phyloP scores from a whole-genome alignment of 2,797 vertebrate species.

The Graptemys geographica region DNA sequence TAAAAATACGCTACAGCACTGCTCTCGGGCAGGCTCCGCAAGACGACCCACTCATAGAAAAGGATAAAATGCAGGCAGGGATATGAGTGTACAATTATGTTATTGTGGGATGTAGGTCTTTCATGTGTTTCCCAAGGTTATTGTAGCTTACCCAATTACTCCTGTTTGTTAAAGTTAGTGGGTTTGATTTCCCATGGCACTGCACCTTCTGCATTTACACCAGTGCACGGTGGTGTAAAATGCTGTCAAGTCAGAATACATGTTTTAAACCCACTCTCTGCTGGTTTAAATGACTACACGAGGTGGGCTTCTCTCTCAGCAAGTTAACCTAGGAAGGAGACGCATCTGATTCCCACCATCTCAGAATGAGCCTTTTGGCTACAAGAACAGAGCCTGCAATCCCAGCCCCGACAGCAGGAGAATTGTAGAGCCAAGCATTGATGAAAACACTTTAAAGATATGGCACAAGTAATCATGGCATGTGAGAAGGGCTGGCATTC shows the following conservation, averaged over 20 bases:
- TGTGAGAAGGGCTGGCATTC: background rate
- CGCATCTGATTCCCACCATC: background rate
- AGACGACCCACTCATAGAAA: rapidly evolving
- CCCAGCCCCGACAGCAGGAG: background rate
- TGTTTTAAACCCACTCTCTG: rapidly evolving
- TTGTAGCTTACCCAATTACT: background rate
- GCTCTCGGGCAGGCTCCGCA: background rate
- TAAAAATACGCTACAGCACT: background rate
- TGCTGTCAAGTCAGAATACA: rapidly evolving
- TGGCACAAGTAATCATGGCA: rapidly evolving
- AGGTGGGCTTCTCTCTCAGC: background rate
- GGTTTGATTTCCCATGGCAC: background rate
- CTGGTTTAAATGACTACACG: background rate
- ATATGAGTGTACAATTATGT: rapidly evolving
- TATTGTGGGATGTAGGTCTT: background rate
- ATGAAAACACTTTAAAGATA: rapidly evolving
- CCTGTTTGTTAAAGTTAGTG: background rate
- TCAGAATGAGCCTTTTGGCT: rapidly evolving
- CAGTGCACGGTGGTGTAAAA: background rate
- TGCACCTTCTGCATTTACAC: background rate
- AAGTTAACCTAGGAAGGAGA: background rate
- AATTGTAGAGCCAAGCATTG: background rate
- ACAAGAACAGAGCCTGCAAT: background rate
- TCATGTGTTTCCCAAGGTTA: rapidly evolving
- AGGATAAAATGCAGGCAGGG: background rate